Evolutionary conservation across 2,113 vertebrate species (phyloP), one percentile per base, ranked within the genome.

Genomic region (Calonectris borealis): DNA sequence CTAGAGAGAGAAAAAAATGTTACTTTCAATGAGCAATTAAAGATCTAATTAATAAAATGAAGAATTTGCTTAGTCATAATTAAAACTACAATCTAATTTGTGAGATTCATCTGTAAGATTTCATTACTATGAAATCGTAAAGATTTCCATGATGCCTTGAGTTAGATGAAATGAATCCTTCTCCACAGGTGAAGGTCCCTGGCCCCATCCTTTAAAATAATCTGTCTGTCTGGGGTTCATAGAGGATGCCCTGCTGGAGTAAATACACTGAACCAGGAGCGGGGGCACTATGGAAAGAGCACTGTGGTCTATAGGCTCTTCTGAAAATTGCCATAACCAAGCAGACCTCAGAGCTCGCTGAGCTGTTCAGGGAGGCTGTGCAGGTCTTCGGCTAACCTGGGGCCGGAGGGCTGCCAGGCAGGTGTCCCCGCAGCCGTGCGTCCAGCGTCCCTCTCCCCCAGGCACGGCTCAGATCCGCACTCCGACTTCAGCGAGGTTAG

Each of bases 21-120:
- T 86, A 70, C 85, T 97, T 94, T 88, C 93, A 83, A 48, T 58
- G 42, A 86, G 75, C 62, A 88, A 68, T 73, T 95, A 73, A 95
- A 83, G 48, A 68, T 83, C 60, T 92, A 85, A 92, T 88, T 93
- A 92, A 88, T 44, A 79, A 84, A 92, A 84, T 75, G 42, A 94
- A 92, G 51, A 91, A 77, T 90, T 70, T 88, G n/a, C 40, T 89
- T 88, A 78, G 86, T 94, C 79, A 51, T 94, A 86, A 91, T 96
- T 96, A 94, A 96, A 93, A 52, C 69, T 60, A 51, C 68, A 70
- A 2, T 83, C 40, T 80, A 61, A 93, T 88, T 72, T 86, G 46
- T 70, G 46, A 88, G 61, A 80, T 94, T 90, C 25, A 24, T 66
- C 85, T 83, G 3, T 65, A 76, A 65, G 57, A 80, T 93, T 90